phyloP scores from a whole-genome alignment of 1,140 invertebrate genomes.

The Dryas iulia region DNA sequence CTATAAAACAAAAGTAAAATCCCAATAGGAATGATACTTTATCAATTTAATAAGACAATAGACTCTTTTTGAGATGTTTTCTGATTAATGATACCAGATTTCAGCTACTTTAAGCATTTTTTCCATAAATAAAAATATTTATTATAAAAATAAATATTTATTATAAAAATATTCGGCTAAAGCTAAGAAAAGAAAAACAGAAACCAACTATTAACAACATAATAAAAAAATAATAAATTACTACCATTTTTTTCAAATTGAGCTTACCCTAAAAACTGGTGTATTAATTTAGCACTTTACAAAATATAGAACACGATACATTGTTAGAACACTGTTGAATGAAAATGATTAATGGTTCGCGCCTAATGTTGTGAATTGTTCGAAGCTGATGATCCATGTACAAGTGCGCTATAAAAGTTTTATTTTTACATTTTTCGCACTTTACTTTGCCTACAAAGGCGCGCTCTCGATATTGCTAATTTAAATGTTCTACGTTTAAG shows the following conservation, averaged over 20 bases:
- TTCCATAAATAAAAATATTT: too few relatives aligned
- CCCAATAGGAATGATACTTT: too few relatives aligned
- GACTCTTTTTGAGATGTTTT: too few relatives aligned
- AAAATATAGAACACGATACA: neutral
- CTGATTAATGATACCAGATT: too few relatives aligned
- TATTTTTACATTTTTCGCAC: neutral
- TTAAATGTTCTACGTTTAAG: constrained; percentile 2
- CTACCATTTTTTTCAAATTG: neutral
- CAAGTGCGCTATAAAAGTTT: constrained; percentile 4
- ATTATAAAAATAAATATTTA: too few relatives aligned
- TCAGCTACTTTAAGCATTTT: too few relatives aligned
- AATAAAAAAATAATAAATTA: too few relatives aligned
- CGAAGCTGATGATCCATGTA: neutral
- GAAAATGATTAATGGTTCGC: neutral
- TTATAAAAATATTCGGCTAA: too few relatives aligned
- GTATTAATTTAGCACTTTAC: neutral
- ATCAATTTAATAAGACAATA: too few relatives aligned
- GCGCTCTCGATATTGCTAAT: neutral
- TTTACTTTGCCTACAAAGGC: neutral
- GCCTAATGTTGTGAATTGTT: neutral
- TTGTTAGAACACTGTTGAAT: neutral
- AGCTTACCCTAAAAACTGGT: neutral
- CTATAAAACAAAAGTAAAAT: too few relatives aligned
- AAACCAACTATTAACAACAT: too few relatives aligned
- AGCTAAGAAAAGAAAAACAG: too few relatives aligned